Evolutionary conservation across 2,797 vertebrate genomes (phyloP).

Genomic region (Sebastes cheni): DNA sequence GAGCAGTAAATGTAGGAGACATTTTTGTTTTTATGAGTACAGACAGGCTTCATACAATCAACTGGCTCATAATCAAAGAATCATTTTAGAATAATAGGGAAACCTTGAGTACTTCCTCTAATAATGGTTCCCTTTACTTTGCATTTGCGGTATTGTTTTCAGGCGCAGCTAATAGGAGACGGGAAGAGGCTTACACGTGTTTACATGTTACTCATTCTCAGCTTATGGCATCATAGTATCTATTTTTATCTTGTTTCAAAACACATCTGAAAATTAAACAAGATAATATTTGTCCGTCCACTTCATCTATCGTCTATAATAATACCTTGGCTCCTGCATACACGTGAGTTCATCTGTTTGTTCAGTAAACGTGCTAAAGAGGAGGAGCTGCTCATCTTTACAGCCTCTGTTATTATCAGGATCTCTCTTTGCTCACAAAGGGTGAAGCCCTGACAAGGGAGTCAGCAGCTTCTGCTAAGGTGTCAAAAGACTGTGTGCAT

Average conservation of each 20-base stretch:
- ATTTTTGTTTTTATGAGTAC: constrained; percentile 7
- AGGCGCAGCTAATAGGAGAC: background rate
- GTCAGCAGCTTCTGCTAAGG: constrained; percentile 43
- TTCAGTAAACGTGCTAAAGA: constrained; percentile 1
- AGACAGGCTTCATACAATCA: background rate
- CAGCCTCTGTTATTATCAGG: constrained; percentile 22
- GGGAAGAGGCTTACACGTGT: background rate
- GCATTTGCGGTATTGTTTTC: constrained; percentile 2
- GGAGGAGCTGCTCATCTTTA: constrained; percentile 9
- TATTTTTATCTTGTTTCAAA: constrained; percentile 7
- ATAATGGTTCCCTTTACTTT: constrained; percentile 8
- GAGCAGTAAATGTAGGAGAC: background rate
- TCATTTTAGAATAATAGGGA: background rate
- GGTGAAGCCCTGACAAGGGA: constrained; percentile 28
- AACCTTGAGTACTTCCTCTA: constrained; percentile 2
- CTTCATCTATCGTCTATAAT: background rate
- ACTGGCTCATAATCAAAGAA: background rate
- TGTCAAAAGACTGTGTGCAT: constrained; percentile 41
- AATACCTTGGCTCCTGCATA: background rate
- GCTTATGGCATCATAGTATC: background rate
- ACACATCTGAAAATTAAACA: background rate
- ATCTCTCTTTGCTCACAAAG: constrained; percentile 36
- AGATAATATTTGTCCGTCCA: background rate
- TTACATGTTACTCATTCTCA: background rate
- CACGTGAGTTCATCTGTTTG: background rate